These are phyloP conservation scores for Papilio dardanus DNA, from an alignment of 1,140 invertebrate genomes.

Conservation along the genomic window DNA sequence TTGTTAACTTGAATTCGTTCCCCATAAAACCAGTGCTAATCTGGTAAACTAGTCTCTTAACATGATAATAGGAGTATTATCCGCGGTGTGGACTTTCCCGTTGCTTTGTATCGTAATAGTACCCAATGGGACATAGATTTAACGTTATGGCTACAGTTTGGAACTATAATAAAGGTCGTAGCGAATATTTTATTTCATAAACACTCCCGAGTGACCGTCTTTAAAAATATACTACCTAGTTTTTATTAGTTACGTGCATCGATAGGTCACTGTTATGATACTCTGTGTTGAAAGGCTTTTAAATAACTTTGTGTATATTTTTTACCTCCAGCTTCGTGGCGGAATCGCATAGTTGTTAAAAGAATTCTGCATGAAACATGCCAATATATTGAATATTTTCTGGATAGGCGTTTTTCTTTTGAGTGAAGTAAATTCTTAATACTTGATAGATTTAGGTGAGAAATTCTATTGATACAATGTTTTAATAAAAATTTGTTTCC, in stretches of 20 bases:
- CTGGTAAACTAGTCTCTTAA: background rate
- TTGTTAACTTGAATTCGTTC: background rate
- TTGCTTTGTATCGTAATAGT: constrained; percentile 21
- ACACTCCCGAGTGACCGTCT: background rate
- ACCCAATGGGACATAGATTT: background rate
- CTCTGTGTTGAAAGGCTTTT: background rate
- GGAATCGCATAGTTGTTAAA: background rate
- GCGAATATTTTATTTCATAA: background rate
- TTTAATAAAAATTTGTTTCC: background rate
- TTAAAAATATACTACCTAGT: background rate
- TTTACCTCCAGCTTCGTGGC: background rate
- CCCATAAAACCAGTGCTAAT: constrained; percentile 7
- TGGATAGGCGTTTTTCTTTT: background rate
- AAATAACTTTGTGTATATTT: background rate
- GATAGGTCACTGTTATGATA: background rate
- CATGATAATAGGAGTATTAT: background rate
- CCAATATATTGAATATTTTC: background rate
- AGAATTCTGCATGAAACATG: background rate
- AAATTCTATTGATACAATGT: background rate
- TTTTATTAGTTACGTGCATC: background rate
- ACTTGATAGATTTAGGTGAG: background rate
- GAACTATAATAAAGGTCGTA: constrained; percentile 4
- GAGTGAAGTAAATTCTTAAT: background rate
- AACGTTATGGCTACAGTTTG: background rate
- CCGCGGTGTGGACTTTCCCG: background rate